Evolutionary conservation across 2,113 vertebrate species (phyloP), one percentile per base, ranked within the genome.

Genomic region (Marcusenius ussheri): DNA sequence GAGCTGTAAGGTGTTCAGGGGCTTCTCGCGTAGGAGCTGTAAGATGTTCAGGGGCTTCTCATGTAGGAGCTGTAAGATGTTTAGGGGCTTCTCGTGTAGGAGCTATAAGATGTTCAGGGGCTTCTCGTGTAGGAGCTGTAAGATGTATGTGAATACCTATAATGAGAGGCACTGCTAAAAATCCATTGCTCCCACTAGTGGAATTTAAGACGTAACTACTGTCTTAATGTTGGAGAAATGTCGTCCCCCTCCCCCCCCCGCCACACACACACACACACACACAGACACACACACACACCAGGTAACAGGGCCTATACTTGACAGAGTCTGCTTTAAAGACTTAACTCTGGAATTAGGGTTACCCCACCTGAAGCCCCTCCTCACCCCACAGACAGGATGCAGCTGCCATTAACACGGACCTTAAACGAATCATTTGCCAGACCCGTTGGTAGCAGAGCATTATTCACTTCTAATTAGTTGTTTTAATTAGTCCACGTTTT

Each of bases 401-500:
- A 80, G 50, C 66, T 89, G 88, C 47, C 11, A 45, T 42, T 56
- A 50, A 53, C 70, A 83, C 49, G 21, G 51, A 56, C 88, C 66
- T 89, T 47, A 77, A 89, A 47, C 66, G n/a, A 77, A 27, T 77
- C 49, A 66, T 80, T 89, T 49, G 31, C n/a, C 13, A 77, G 58
- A 31, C 93, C 1, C 91, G 91, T 93, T 91, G 91, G 93, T 93
- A 93, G 92, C 91, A 91, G 89, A 89, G 47, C 93, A 90, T 90
- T 89, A 88, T 83, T 93, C 91, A 94, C 92, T 91, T 92, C 91
- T 95, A 95, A 96, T 89, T 91, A 93, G 94, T 89, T 91, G 85
- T 95, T 94, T 94, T 95, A 95, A 95, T 95, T 94, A 95, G 93
- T 93, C 92, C 92, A 91, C 91, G 91, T 94, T 94, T 94, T 91